Percentiles rank a stretch among this genome's conserved stretches.
phyloP scores from a whole-genome alignment of 2,888 invertebrate genomes.

The Gisinianus flammeolus region DNA sequence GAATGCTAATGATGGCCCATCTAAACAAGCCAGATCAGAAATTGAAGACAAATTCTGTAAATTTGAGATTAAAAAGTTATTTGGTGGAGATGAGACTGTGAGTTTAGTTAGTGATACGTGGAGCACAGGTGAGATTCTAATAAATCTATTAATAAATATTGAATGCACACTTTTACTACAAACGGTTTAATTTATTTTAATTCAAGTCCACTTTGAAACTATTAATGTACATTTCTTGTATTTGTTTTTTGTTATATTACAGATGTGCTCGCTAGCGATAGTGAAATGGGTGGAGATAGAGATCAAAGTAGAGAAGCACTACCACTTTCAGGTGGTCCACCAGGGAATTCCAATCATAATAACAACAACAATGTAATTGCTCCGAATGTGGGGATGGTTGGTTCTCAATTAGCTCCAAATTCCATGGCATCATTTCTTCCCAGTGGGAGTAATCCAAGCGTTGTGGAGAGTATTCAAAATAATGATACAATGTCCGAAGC shows the following conservation, averaged over 20 bases:
- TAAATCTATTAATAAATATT: too few relatives aligned
- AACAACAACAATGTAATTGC: background rate
- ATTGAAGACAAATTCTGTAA: conserved; percentile 99
- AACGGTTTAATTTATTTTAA: background rate
- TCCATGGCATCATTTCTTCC: conserved; percentile 23
- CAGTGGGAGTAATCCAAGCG: background rate
- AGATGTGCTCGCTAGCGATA: conserved; percentile 95
- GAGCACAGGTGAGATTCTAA: conserved; percentile 72
- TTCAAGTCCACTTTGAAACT: background rate
- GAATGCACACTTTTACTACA: too few relatives aligned
- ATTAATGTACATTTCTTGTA: background rate
- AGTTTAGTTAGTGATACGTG: conserved; percentile 98
- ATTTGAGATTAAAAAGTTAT: conserved; percentile 84
- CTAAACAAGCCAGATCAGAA: conserved; percentile 81
- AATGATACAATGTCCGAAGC: conserved; percentile 92
- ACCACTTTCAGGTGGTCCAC: conserved; percentile 29
- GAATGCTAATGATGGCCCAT: conserved; percentile 44
- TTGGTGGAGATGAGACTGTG: conserved; percentile 88
- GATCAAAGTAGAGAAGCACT: conserved; percentile 34
- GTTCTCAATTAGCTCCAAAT: conserved; percentile 9
- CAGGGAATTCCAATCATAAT: conserved; percentile 9
- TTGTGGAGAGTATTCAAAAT: conserved; percentile 33
- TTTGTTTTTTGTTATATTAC: background rate
- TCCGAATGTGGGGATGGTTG: conserved; percentile 16
- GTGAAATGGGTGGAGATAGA: conserved; percentile 71